Percentiles rank a stretch among this genome's conserved stretches.
Conservation (phyloP, 1,140 invertebrate species). For the Sitobion miscanthi region DNA sequence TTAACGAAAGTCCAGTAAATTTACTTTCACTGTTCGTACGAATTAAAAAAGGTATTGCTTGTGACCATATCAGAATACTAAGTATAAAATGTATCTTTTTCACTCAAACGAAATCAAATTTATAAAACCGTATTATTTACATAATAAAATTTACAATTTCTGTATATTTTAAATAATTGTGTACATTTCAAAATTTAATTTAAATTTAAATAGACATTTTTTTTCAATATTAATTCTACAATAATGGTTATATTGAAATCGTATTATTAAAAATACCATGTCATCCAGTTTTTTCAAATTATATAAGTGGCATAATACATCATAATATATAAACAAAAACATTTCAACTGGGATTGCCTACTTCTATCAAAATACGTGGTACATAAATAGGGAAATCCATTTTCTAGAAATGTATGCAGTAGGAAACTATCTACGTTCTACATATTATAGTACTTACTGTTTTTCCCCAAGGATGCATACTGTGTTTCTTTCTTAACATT, state of each 20-base stretch:
- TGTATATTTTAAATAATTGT: background rate
- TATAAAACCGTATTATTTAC: background rate
- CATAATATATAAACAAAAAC: background rate
- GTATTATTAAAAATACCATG: background rate
- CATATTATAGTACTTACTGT: background rate
- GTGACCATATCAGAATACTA: background rate
- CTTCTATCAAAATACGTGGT: background rate
- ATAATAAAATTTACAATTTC: background rate
- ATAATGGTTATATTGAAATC: background rate
- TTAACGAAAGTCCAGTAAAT: background rate
- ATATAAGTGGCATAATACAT: background rate
- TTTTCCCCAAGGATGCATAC: background rate
- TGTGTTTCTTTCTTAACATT: background rate
- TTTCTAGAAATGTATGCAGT: background rate
- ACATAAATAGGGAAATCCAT: background rate
- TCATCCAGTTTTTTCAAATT: background rate
- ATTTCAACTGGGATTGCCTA: background rate
- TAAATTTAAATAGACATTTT: background rate
- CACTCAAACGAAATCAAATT: background rate
- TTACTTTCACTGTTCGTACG: background rate
- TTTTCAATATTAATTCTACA: background rate
- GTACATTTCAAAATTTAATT: background rate
- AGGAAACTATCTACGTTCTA: background rate
- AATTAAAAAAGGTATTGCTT: background rate
- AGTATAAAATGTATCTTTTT: background rate